Conservation (phyloP, 2,113 vertebrate genomes). For the Anoura caudifer region DNA sequence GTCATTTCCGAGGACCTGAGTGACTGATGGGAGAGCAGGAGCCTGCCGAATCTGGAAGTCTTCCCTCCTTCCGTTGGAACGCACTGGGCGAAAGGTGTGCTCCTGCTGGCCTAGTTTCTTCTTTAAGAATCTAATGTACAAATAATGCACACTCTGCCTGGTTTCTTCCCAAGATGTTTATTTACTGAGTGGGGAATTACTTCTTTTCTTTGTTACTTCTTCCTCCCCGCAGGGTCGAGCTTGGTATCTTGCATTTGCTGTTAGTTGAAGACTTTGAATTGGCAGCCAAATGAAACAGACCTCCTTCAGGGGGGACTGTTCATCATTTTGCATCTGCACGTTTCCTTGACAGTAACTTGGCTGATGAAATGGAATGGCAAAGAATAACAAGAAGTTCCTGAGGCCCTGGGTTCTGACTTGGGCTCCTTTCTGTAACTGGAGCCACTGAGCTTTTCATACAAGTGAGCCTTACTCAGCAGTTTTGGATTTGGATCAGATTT, state of each 20-base stretch:
- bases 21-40: not conserved
- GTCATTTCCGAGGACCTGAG: not conserved
- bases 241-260: not conserved
- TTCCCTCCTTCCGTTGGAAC: not conserved
- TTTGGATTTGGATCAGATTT: not conserved
- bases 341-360: not conserved
- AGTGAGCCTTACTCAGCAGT: not conserved
- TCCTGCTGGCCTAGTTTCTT: not conserved
- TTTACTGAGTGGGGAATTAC: not conserved
- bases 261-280: not conserved
- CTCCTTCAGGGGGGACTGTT: not conserved
- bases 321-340: not conserved
- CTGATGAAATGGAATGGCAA: not conserved
- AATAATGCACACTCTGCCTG: not conserved
- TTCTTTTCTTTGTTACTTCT: not conserved
- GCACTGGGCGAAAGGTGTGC: not conserved
- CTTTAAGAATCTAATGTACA: not conserved
- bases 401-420: not conserved
- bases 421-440: not conserved
- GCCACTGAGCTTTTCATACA: not conserved
- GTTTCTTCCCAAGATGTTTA: not conserved
- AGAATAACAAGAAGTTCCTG: not conserved
- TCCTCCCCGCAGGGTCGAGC: not conserved
- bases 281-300: not conserved
- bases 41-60: not conserved